Conservation (phyloP, 1,140 invertebrate species). For the Bradysia coprophila region DNA sequence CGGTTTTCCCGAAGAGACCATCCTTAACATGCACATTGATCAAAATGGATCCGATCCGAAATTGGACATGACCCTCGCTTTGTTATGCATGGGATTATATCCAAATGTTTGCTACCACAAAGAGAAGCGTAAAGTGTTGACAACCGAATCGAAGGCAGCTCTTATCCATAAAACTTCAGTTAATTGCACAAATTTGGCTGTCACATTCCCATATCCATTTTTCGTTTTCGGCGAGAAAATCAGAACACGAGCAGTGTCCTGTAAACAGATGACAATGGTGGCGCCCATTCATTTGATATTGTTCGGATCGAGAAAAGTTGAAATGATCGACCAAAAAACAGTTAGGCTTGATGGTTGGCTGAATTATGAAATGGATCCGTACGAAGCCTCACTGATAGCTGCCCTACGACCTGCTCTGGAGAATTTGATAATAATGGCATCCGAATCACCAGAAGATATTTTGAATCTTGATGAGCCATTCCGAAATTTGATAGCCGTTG, state of each 20-base stretch:
- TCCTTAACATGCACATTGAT: constrained; percentile 54
- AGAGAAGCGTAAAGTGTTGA: constrained; percentile 88
- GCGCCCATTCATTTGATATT: constrained; percentile 82
- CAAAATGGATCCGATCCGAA: constrained; percentile 55
- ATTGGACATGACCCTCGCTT: constrained; percentile 67
- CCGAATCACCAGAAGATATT: constrained; percentile 55
- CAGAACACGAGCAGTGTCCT: constrained; percentile 85
- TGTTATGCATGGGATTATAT: constrained; percentile 82
- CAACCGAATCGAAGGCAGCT: constrained; percentile 85
- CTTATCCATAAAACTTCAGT: constrained; percentile 94
- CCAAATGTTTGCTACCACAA: constrained; percentile 94
- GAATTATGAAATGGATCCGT: constrained; percentile 68
- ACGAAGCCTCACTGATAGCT: constrained; percentile 58
- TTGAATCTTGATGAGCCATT: constrained; percentile 31
- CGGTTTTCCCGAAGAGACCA: constrained; percentile 80
- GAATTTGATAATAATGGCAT: constrained; percentile 56
- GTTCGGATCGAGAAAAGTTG: constrained; percentile 79
- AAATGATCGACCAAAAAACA: constrained; percentile 44
- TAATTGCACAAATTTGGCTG: constrained; percentile 72
- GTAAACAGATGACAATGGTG: constrained; percentile 95
- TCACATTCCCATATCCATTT: constrained; percentile 81
- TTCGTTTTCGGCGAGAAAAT: constrained; percentile 99
- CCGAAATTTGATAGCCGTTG: constrained; percentile 36
- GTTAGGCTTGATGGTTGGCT: constrained; percentile 84
- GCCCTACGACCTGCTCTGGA: constrained; percentile 78